These are phyloP conservation scores for Bucco capensis DNA, from an alignment of 2,113 vertebrate species.

Conservation along the genomic window DNA sequence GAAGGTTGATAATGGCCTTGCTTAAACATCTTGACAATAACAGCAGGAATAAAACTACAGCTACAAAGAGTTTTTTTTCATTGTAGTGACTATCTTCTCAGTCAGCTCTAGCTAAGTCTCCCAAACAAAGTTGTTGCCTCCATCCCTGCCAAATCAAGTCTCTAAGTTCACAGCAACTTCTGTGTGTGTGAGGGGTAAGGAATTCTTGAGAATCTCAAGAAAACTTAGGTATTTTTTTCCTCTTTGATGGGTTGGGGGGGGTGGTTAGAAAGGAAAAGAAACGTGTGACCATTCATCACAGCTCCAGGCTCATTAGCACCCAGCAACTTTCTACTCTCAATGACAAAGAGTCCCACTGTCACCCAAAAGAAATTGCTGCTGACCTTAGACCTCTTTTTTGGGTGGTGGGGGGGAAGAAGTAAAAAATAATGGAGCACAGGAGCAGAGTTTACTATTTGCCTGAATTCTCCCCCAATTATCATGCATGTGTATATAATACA, in stretches of 20 bases:
- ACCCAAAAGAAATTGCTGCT: constrained; percentile 69
- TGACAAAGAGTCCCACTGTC: constrained; percentile 75
- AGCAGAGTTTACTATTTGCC: constrained; percentile 88
- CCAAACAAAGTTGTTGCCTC: background rate
- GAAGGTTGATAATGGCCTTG: background rate
- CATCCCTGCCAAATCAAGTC: background rate
- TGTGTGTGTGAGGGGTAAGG: background rate
- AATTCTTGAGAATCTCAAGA: constrained; percentile 34
- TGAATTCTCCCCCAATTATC: constrained; percentile 96
- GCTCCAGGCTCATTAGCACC: constrained; percentile 60
- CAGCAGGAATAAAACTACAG: background rate
- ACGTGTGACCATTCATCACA: constrained; percentile 46
- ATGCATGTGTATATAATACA: constrained; percentile 99
- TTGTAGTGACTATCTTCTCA: background rate
- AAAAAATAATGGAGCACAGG: constrained; percentile 72
- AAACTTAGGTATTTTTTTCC: constrained; percentile 54
- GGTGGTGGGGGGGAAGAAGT: too few relatives aligned
- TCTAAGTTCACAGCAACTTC: background rate
- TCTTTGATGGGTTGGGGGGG: constrained; percentile 36
- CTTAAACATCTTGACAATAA: background rate
- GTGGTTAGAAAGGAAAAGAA: constrained; percentile 18
- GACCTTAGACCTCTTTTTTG: constrained; percentile 72
- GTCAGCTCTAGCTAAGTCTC: background rate
- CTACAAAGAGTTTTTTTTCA: background rate
- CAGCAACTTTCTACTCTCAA: constrained; percentile 70